Conservation (phyloP, 2,888 invertebrate species). For the Arge pagana region DNA sequence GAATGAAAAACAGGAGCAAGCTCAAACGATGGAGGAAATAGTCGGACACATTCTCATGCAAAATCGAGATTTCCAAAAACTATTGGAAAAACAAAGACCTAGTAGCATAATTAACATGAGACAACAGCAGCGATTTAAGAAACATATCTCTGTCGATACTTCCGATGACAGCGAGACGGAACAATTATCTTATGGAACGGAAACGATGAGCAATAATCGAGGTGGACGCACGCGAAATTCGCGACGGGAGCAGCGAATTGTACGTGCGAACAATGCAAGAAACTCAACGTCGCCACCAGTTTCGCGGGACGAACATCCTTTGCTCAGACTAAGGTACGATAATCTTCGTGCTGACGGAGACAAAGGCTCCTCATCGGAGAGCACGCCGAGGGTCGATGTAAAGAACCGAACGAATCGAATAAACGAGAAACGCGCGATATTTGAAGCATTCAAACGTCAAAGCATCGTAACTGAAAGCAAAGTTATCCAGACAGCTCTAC, state of each 20-base stretch:
- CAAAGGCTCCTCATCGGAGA: slow-evolving; percentile 21
- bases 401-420: slow-evolving; percentile 37
- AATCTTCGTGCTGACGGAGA: slow-evolving; percentile 43
- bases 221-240: slow-evolving; percentile 33
- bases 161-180: slow-evolving; percentile 57
- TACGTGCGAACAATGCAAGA: slow-evolving; percentile 48
- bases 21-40: slow-evolving; percentile 74
- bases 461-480: slow-evolving; percentile 49
- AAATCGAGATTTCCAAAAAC: slow-evolving; percentile 79
- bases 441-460: slow-evolving; percentile 48
- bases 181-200: slow-evolving; percentile 36
- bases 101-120: slow-evolving; percentile 62
- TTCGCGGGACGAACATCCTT: slow-evolving; percentile 36
- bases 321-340: slow-evolving; percentile 46
- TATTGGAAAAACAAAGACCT: slow-evolving; percentile 74
- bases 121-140: slow-evolving; percentile 63
- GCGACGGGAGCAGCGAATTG: slow-evolving; percentile 43
- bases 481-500: slow-evolving; percentile 46
- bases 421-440: slow-evolving; percentile 44
- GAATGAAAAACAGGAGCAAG: slow-evolving; percentile 37
- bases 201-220: slow-evolving; percentile 35
- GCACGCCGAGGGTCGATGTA: slow-evolving; percentile 19
- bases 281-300: slow-evolving; percentile 41
- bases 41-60: slow-evolving; percentile 83
- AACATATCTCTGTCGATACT: slow-evolving; percentile 62